Percentiles rank a stretch among this genome's conserved stretches.
phyloP scores from a whole-genome alignment of 2,888 invertebrate genomes.

The Sphinx pinastri region DNA sequence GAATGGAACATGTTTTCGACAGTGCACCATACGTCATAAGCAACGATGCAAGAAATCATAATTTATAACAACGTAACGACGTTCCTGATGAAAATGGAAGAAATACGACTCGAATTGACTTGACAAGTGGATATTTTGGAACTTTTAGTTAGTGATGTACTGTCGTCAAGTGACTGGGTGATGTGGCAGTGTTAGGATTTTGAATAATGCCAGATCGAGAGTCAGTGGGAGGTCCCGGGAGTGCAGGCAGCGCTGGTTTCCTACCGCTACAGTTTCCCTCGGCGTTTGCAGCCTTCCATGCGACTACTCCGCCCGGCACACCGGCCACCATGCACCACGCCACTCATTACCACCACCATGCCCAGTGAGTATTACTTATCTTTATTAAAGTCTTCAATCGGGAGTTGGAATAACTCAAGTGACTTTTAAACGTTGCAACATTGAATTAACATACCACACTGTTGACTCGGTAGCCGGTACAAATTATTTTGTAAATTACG shows the following conservation, averaged over 20 bases:
- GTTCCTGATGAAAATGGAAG: conserved; percentile 59
- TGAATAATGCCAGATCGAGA: conserved; percentile 83
- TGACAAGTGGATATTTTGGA: conserved; percentile 55
- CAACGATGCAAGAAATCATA: conserved; percentile 49
- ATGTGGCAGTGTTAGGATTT: conserved; percentile 64
- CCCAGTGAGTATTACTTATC: conserved; percentile 67
- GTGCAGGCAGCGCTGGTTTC: conserved; percentile 83
- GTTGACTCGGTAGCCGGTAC: background rate
- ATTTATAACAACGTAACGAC: conserved; percentile 54
- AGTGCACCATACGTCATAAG: conserved; percentile 38
- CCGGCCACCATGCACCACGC: conserved; percentile 83
- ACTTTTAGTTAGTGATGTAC: conserved; percentile 44
- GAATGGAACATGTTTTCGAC: conserved; percentile 33
- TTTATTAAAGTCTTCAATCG: conserved; percentile 27
- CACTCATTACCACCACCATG: conserved; percentile 80
- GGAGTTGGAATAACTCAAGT: background rate
- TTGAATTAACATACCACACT: conserved; percentile 19
- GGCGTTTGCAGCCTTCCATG: conserved; percentile 85
- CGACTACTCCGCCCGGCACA: conserved; percentile 85
- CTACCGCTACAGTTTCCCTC: conserved; percentile 84
- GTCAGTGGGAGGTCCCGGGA: conserved; percentile 82
- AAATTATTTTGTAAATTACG: conserved; percentile 22
- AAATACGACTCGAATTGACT: conserved; percentile 71
- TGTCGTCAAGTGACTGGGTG: conserved; percentile 50
- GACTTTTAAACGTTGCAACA: conserved; percentile 17